A percentile compares a stretch with the other conserved stretches of the same genome.
These are phyloP conservation scores for Steromphala cineraria DNA, from an alignment of 2,888 invertebrate species.

Conservation along the genomic window DNA sequence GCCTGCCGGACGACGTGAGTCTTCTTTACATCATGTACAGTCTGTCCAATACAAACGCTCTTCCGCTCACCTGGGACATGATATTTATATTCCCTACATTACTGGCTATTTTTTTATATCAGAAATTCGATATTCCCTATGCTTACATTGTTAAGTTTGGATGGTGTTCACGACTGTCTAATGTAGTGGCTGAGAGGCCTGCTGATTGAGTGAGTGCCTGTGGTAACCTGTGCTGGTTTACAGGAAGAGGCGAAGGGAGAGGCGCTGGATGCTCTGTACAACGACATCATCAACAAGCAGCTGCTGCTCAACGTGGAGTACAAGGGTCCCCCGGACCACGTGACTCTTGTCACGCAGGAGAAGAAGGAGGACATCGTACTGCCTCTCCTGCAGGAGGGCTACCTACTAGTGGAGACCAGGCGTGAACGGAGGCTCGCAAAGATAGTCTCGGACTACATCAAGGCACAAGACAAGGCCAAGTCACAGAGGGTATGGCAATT, in stretches of 20 bases:
- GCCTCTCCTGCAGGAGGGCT: slow-evolving; percentile 89
- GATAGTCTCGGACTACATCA: slow-evolving; percentile 86
- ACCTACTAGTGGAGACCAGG: slow-evolving; percentile 85
- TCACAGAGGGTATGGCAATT: slow-evolving; percentile 78
- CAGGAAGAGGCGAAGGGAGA: slow-evolving; percentile 86
- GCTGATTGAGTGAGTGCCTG: no score
- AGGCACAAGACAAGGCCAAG: slow-evolving; percentile 91
- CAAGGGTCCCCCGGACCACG: slow-evolving; percentile 76
- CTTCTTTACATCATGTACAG: neutral
- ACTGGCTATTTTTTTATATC: no score
- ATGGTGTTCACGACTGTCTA: neutral
- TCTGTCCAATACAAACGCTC: no score
- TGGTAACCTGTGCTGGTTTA: slow-evolving; percentile 1
- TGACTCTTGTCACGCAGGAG: slow-evolving; percentile 66
- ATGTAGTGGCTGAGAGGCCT: no score
- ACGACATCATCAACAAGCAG: slow-evolving; percentile 84
- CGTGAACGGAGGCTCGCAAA: slow-evolving; percentile 88
- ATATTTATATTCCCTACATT: neutral
- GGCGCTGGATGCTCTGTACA: slow-evolving; percentile 83
- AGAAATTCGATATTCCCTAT: neutral
- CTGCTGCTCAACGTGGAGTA: slow-evolving; percentile 90
- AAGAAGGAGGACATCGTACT: slow-evolving; percentile 84
- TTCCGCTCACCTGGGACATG: no score
- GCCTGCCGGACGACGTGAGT: slow-evolving; percentile 88
- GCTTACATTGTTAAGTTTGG: neutral